These are phyloP conservation scores for Cephus nigrinus DNA, from an alignment of 2,888 invertebrate species.

Conservation along the genomic window DNA sequence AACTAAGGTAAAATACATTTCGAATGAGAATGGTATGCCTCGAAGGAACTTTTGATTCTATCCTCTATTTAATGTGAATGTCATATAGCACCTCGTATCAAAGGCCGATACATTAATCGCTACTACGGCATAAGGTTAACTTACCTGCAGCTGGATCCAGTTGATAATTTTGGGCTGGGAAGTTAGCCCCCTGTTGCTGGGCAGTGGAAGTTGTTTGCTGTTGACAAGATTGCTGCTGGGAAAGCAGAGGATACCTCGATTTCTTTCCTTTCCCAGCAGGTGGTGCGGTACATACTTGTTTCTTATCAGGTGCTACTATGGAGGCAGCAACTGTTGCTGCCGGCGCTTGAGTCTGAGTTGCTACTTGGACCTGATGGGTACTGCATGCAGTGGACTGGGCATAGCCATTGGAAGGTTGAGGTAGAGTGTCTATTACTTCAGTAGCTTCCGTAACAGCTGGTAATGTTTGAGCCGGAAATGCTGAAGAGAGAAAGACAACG, in stretches of 20 bases:
- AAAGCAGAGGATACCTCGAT: conserved; percentile 58
- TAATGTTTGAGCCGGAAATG: conserved; percentile 53
- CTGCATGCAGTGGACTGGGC: conserved; percentile 48
- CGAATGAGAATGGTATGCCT: neutral
- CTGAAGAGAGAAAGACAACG: conserved; percentile 30
- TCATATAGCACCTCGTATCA: neutral
- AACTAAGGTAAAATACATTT: conserved; percentile 26
- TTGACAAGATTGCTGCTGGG: conserved; percentile 51
- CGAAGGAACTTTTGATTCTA: neutral
- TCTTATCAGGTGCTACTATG: conserved; percentile 56
- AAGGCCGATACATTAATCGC: neutral
- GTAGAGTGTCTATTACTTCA: conserved; percentile 40
- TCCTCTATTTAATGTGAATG: neutral
- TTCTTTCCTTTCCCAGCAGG: conserved; percentile 63
- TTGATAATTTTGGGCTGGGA: conserved; percentile 67
- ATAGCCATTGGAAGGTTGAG: conserved; percentile 44
- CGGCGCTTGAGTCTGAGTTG: conserved; percentile 72
- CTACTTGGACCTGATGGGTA: conserved; percentile 72
- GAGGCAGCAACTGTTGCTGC: conserved; percentile 49
- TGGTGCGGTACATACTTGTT: conserved; percentile 55
- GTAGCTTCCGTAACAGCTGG: conserved; percentile 44
- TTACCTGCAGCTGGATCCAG: conserved; percentile 68
- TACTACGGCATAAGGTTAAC: neutral
- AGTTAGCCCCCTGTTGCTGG: conserved; percentile 53
- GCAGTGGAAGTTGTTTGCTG: conserved; percentile 35